phyloP scores from a whole-genome alignment of 2,797 vertebrate genomes.

The Gymnothorax reevesii region DNA sequence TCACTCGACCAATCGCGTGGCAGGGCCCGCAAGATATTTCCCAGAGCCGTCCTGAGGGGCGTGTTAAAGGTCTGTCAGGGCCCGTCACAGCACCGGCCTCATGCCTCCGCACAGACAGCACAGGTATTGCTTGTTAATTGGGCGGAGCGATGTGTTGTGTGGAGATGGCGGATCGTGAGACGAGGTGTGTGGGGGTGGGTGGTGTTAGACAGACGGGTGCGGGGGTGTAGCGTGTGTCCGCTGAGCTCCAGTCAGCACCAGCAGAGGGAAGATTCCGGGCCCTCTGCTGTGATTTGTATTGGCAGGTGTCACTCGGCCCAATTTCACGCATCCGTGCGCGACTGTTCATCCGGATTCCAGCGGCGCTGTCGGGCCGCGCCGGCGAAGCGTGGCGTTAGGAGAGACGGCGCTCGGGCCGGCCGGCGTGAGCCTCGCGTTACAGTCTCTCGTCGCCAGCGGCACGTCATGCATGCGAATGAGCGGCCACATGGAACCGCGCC shows the following conservation, averaged over 20 bases:
- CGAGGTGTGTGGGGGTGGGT: not conserved
- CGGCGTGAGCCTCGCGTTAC: not conserved
- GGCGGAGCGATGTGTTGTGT: constrained; percentile 59
- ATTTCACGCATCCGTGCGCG: constrained; percentile 71
- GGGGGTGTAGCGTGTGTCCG: constrained; percentile 30
- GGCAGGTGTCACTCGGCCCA: constrained; percentile 71
- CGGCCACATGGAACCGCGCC: too few relatives aligned
- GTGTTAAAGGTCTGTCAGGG: constrained; percentile 47
- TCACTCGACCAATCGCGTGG: constrained; percentile 44
- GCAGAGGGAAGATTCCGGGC: constrained; percentile 38
- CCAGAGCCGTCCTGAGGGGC: not conserved
- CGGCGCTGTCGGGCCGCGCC: not conserved
- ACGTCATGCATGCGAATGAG: too few relatives aligned
- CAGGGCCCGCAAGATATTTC: not conserved
- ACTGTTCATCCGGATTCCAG: constrained; percentile 58
- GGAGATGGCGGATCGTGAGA: constrained; percentile 50
- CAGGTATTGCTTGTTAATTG: constrained; percentile 67
- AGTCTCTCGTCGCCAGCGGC: too few relatives aligned
- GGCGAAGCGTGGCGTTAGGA: not conserved
- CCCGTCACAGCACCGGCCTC: constrained; percentile 42
- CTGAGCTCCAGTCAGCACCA: not conserved
- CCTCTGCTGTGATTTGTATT: constrained; percentile 64
- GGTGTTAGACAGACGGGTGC: too few relatives aligned
- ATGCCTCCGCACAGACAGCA: constrained; percentile 38
- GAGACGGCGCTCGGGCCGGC: not conserved